These are phyloP conservation scores for Platycnemis pennipes DNA, from an alignment of 2,888 invertebrate genomes.

Conservation along the genomic window DNA sequence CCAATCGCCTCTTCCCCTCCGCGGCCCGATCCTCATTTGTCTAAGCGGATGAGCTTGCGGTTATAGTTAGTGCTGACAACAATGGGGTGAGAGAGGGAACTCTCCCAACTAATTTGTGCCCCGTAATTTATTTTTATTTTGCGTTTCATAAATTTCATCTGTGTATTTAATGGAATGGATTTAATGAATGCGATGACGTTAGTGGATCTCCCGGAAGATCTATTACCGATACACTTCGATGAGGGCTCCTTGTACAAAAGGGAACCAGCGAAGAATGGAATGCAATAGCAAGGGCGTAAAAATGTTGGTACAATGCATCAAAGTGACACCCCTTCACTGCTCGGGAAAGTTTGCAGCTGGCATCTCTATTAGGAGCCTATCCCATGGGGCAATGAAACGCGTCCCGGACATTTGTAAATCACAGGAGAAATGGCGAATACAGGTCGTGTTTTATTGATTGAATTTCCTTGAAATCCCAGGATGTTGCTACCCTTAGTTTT, in stretches of 20 bases:
- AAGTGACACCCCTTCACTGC: not conserved
- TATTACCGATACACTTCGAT: not conserved
- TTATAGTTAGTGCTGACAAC: conserved; percentile 28
- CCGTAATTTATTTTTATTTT: not conserved
- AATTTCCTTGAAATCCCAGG: no score
- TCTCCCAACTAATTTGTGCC: conserved; percentile 22
- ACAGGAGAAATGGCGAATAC: no score
- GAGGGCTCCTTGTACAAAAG: not conserved
- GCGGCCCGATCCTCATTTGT: not conserved
- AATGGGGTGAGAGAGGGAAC: not conserved
- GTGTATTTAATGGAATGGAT: conserved; percentile 36
- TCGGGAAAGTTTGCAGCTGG: not conserved
- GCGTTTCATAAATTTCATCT: not conserved
- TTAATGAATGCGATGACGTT: conserved; percentile 24
- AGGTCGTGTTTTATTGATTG: no score
- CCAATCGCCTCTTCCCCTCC: not conserved
- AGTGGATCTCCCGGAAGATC: not conserved
- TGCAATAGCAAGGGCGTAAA: not conserved
- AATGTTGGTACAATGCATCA: not conserved
- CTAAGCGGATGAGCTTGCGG: conserved; percentile 39
- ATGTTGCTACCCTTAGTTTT: no score
- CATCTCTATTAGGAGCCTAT: not conserved
- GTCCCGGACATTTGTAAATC: not conserved
- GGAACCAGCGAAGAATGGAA: not conserved
- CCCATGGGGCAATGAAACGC: not conserved